phyloP scores from a whole-genome alignment of 2,888 invertebrate species.

The Timema podura region DNA sequence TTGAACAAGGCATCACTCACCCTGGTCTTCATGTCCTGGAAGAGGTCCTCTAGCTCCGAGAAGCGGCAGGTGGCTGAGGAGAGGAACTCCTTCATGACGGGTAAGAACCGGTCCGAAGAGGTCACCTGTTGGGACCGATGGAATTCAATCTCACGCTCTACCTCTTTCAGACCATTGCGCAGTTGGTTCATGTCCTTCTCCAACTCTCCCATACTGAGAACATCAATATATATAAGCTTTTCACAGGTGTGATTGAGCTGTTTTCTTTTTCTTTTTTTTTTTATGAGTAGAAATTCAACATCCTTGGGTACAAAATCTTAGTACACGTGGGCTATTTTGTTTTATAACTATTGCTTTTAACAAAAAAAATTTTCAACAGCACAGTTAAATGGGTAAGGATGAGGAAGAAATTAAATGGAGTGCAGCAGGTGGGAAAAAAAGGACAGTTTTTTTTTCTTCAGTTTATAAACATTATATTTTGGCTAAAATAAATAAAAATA shows the following conservation, averaged over 20 bases:
- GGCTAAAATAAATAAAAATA: too few relatives aligned
- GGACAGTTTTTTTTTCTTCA: too few relatives aligned
- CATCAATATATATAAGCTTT: background rate
- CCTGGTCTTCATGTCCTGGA: slow-evolving; percentile 90
- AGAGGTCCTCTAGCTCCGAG: slow-evolving; percentile 87
- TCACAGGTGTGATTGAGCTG: background rate
- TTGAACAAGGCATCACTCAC: slow-evolving; percentile 40
- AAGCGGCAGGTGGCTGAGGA: slow-evolving; percentile 87
- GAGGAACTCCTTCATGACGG: slow-evolving; percentile 93
- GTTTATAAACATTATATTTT: too few relatives aligned
- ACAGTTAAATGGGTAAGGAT: too few relatives aligned
- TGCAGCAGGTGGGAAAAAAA: too few relatives aligned
- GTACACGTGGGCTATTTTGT: too few relatives aligned
- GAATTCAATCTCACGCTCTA: slow-evolving; percentile 84
- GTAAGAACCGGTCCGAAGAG: slow-evolving; percentile 78
- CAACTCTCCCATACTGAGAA: slow-evolving; percentile 72
- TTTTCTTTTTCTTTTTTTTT: background rate
- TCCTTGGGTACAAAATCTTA: too few relatives aligned
- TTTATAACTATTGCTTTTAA: too few relatives aligned
- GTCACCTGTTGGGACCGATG: slow-evolving; percentile 70
- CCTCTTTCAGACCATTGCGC: slow-evolving; percentile 79
- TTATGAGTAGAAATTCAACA: too few relatives aligned
- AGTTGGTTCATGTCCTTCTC: slow-evolving; percentile 85
- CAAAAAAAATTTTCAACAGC: too few relatives aligned
- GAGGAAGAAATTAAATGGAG: too few relatives aligned